A percentile compares a stretch with the other conserved stretches of the same genome.
Conservation (phyloP, 2,888 invertebrate species). For the Euproctis similis region DNA sequence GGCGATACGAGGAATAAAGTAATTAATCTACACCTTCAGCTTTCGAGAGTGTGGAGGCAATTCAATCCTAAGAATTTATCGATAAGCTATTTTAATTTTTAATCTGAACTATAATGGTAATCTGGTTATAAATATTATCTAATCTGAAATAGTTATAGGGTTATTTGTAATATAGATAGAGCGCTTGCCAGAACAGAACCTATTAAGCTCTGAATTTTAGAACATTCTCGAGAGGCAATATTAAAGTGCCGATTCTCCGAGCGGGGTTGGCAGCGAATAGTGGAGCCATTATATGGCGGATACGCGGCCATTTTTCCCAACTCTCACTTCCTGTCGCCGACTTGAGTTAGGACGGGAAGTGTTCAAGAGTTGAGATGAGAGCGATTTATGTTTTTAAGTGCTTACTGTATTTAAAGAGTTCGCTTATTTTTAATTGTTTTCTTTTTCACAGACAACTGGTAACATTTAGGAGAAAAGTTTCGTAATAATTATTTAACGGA, state of each 20-base stretch:
- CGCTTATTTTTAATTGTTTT: no score
- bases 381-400: constrained; percentile 14
- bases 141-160: not conserved
- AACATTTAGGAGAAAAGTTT: no score
- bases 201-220: not conserved
- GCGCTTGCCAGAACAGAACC: no score
- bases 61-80: no score
- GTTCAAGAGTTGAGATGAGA: constrained; percentile 9
- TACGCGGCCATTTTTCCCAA: constrained; percentile 43
- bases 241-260: constrained; percentile 9
- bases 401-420: not conserved
- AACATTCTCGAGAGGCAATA: constrained; percentile 7
- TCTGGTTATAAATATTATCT: no score
- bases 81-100: no score
- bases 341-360: constrained; percentile 22
- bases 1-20: no score
- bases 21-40: no score
- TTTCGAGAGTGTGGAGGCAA: no score
- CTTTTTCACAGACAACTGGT: no score
- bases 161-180: not conserved
- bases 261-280: constrained; percentile 10
- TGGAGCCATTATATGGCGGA: constrained; percentile 41
- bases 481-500: no score
- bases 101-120: no score
- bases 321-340: constrained; percentile 39